phyloP scores from a whole-genome alignment of 1,140 invertebrate genomes.

The Grapholita molesta region DNA sequence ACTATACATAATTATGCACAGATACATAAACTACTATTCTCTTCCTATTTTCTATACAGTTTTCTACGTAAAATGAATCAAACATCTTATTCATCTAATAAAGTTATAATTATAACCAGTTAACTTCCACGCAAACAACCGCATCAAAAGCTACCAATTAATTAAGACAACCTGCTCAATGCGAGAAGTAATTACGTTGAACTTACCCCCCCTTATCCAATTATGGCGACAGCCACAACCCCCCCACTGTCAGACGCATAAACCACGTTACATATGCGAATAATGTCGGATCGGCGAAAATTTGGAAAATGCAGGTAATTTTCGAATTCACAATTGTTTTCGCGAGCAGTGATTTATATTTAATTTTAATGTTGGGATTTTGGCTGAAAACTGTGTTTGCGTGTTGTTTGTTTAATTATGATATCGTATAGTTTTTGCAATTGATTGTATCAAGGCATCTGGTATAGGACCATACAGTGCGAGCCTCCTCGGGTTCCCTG shows the following conservation, averaged over 20 bases:
- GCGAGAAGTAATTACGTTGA: conserved; percentile 15
- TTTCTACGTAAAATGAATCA: too few relatives aligned
- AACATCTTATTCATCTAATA: too few relatives aligned
- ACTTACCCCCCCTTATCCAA: conserved; percentile 8
- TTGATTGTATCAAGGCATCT: too few relatives aligned
- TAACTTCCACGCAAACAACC: not conserved
- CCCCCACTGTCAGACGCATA: not conserved
- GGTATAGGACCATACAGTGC: too few relatives aligned
- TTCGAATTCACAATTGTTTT: not conserved
- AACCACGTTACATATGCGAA: not conserved
- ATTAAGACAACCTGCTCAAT: conserved; percentile 3
- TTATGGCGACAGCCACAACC: not conserved
- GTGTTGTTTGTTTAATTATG: too few relatives aligned
- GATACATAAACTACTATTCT: too few relatives aligned
- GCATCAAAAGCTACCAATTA: conserved; percentile 9
- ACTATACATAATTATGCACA: too few relatives aligned
- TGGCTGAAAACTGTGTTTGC: not conserved
- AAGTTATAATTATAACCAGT: not conserved
- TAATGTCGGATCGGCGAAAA: not conserved
- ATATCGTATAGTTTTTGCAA: too few relatives aligned
- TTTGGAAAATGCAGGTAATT: not conserved
- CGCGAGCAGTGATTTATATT: not conserved
- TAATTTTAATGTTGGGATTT: not conserved
- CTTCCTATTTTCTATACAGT: too few relatives aligned
- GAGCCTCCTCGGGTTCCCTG: too few relatives aligned